Conservation (phyloP, 2,113 vertebrate genomes). For the Rousettus leschenaultii region DNA sequence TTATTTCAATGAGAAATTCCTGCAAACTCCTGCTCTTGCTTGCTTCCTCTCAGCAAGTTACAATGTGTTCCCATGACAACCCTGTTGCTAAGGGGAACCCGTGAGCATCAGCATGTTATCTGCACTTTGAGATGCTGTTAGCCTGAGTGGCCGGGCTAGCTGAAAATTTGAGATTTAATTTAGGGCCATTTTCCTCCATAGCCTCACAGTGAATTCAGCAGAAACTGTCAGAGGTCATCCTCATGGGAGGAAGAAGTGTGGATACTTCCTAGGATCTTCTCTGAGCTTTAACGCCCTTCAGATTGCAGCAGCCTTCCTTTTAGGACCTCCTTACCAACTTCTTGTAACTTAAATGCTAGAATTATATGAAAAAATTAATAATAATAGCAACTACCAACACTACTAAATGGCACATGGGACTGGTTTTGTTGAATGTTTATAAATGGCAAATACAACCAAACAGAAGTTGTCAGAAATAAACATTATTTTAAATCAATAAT, state of each 20-base stretch:
- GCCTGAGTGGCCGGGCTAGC: constrained; percentile 35
- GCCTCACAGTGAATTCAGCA: not conserved
- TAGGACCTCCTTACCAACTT: not conserved
- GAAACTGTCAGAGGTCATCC: not conserved
- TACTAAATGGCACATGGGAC: not conserved
- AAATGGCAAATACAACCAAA: constrained; percentile 50
- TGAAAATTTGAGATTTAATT: constrained; percentile 52
- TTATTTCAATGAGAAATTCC: constrained; percentile 62
- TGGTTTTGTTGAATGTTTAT: constrained; percentile 46
- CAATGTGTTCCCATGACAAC: constrained; percentile 81
- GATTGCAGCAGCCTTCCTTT: not conserved
- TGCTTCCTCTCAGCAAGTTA: constrained; percentile 65
- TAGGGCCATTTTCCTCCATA: not conserved
- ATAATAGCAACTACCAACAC: not conserved
- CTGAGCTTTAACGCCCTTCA: not conserved
- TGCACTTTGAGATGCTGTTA: constrained; percentile 70
- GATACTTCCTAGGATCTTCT: not conserved
- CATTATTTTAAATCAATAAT: constrained; percentile 61
- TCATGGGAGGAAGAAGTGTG: not conserved
- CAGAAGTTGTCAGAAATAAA: constrained; percentile 54
- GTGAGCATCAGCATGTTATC: constrained; percentile 67
- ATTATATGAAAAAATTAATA: not conserved
- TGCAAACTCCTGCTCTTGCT: constrained; percentile 48
- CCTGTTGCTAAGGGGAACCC: constrained; percentile 78
- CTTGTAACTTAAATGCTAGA: not conserved